phyloP scores from a whole-genome alignment of 2,113 vertebrate genomes.

The Bostrychus sinensis region DNA sequence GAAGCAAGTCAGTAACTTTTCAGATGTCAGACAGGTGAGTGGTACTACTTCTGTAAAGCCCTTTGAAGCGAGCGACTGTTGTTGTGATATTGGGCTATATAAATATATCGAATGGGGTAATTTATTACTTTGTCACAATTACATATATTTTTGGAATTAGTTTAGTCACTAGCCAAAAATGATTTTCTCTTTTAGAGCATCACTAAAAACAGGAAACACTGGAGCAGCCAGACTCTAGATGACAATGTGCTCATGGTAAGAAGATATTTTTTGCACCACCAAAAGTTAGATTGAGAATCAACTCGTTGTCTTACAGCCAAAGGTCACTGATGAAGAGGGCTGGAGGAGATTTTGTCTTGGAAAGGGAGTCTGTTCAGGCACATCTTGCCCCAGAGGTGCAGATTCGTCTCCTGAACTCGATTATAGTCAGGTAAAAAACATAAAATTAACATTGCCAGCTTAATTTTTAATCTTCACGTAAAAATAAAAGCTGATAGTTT shows the following conservation, averaged over 20 bases:
- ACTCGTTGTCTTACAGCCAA: conserved; percentile 78
- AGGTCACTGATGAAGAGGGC: conserved; percentile 88
- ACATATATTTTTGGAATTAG: too few species aligned
- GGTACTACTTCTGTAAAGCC: neutral
- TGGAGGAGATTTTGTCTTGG: conserved; percentile 97
- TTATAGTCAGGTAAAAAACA: conserved; percentile 84
- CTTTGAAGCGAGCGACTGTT: too few species aligned
- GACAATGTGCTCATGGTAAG: conserved; percentile 92
- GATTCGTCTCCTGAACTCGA: conserved; percentile 82
- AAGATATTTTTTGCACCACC: neutral
- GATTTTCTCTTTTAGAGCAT: conserved; percentile 83
- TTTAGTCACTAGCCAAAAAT: too few species aligned
- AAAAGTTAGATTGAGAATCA: neutral
- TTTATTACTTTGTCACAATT: too few species aligned
- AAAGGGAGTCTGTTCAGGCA: conserved; percentile 80
- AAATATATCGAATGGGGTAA: too few species aligned
- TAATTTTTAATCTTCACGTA: neutral
- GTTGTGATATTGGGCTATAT: too few species aligned
- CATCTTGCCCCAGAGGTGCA: conserved; percentile 54
- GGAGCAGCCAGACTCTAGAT: conserved; percentile 89
- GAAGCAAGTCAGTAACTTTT: conserved; percentile 91
- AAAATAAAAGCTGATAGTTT: neutral
- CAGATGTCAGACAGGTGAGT: conserved; percentile 71
- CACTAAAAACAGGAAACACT: conserved; percentile 88
- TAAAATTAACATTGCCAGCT: neutral